Conservation (phyloP, 2,888 invertebrate genomes). For the Acronicta aceris region DNA sequence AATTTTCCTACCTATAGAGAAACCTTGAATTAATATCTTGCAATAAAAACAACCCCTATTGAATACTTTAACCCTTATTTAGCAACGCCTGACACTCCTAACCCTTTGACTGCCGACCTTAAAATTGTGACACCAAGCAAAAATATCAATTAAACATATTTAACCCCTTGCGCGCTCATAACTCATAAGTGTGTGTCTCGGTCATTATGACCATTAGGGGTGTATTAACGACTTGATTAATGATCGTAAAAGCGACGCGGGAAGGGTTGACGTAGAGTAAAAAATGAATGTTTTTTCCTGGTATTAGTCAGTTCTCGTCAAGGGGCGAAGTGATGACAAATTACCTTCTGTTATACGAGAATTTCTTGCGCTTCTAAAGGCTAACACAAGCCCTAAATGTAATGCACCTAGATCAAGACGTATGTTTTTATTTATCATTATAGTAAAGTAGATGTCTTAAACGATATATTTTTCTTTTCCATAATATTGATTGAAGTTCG, state of each 20-base stretch:
- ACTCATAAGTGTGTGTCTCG: slow-evolving; percentile 43
- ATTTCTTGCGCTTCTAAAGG: slow-evolving; percentile 29
- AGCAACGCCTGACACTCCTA: slow-evolving; percentile 16
- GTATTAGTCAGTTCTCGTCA: slow-evolving; percentile 35
- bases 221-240: slow-evolving; percentile 59
- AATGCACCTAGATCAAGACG: neutral
- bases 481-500: no score
- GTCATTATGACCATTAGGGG: slow-evolving; percentile 55
- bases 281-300: slow-evolving; percentile 39
- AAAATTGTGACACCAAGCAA: slow-evolving; percentile 45
- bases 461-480: no score
- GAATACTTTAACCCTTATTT: slow-evolving; percentile 21
- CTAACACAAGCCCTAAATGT: neutral
- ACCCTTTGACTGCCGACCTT: slow-evolving; percentile 47
- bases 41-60: neutral
- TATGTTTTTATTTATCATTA: no score
- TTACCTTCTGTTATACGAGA: slow-evolving; percentile 31
- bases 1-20: no score
- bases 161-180: slow-evolving; percentile 43
- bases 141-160: slow-evolving; percentile 56
- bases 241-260: slow-evolving; percentile 40
- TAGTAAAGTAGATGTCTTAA: no score
- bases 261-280: slow-evolving; percentile 57
- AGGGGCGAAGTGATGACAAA: slow-evolving; percentile 47
- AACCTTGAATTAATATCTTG: no score